These are phyloP conservation scores for Drosophila erecta DNA, from an alignment of 1,140 invertebrate genomes.

Conservation along the genomic window DNA sequence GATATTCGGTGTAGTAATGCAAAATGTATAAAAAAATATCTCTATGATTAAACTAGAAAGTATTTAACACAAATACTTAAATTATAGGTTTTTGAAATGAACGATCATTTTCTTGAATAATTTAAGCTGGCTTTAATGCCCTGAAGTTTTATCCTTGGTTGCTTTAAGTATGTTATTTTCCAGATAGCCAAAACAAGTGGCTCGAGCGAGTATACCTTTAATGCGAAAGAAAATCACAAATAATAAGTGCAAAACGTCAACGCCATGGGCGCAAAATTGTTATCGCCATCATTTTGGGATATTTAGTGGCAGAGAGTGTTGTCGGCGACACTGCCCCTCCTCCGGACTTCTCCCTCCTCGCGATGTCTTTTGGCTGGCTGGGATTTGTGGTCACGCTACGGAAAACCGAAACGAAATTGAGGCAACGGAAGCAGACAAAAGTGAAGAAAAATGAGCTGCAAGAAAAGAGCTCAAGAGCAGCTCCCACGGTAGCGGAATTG, in stretches of 20 bases:
- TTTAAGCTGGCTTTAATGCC: too few species aligned
- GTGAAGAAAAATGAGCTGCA: constrained; percentile 18
- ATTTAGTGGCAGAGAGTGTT: constrained; percentile 56
- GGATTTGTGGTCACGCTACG: constrained; percentile 76
- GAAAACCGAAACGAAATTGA: constrained; percentile 68
- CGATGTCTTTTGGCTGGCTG: constrained; percentile 25
- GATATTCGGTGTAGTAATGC: too few species aligned
- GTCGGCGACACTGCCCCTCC: constrained; percentile 40
- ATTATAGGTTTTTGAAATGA: background rate
- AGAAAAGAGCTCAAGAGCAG: constrained; percentile 46
- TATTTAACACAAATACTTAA: background rate
- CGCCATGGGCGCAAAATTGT: constrained; percentile 79
- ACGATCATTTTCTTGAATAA: background rate
- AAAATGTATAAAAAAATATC: too few species aligned
- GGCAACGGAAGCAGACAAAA: constrained; percentile 66
- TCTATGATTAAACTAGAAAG: background rate
- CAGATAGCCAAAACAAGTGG: background rate
- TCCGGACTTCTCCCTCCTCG: background rate
- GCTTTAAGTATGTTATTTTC: too few species aligned
- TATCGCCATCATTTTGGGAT: constrained; percentile 74
- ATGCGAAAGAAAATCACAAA: constrained; percentile 13
- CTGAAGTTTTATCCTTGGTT: too few species aligned
- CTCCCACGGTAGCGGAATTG: constrained; percentile 73
- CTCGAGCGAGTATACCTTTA: constrained; percentile 5
- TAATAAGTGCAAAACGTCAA: constrained; percentile 80